These are phyloP conservation scores for Chrysaora quinquecirrha DNA, from an alignment of 30 jellyfish, hydroid and myxozoan genomes.

Conservation along the genomic window DNA sequence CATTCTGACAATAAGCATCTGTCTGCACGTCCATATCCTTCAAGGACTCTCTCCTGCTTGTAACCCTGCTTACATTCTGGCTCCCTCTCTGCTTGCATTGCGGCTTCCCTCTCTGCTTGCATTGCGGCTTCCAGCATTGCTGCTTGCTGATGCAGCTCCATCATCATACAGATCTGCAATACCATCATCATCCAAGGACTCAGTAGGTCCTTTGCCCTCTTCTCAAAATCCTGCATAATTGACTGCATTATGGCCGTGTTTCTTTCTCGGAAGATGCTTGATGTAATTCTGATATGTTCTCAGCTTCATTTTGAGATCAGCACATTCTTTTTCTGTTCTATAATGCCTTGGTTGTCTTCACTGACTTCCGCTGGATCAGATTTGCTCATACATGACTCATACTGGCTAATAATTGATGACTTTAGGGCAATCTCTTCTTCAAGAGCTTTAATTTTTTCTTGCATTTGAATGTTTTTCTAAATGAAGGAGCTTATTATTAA, in stretches of 20 bases:
- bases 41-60: constrained; percentile 36
- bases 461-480: constrained; percentile 30
- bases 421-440: constrained; percentile 37
- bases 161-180: constrained; percentile 3
- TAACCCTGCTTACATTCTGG: neutral
- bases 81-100: constrained; percentile 14
- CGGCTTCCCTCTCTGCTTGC: constrained; percentile 1
- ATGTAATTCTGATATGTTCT: constrained; percentile 41
- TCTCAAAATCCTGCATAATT: constrained; percentile 46
- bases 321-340: constrained; percentile 44
- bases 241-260: constrained; percentile 34
- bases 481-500: too few species aligned
- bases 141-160: constrained; percentile 7
- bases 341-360: constrained; percentile 3
- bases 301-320: constrained; percentile 25
- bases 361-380: constrained; percentile 11
- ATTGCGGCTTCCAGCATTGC: constrained; percentile 3
- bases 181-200: constrained; percentile 30
- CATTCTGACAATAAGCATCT: neutral
- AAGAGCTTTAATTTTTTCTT: constrained; percentile 15
- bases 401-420: constrained; percentile 37
- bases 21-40: constrained; percentile 22
- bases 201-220: constrained; percentile 35
- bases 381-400: constrained; percentile 29
- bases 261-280: constrained; percentile 49